phyloP scores from a whole-genome alignment of 2,113 vertebrate species.

The Sisor rabdophorus region DNA sequence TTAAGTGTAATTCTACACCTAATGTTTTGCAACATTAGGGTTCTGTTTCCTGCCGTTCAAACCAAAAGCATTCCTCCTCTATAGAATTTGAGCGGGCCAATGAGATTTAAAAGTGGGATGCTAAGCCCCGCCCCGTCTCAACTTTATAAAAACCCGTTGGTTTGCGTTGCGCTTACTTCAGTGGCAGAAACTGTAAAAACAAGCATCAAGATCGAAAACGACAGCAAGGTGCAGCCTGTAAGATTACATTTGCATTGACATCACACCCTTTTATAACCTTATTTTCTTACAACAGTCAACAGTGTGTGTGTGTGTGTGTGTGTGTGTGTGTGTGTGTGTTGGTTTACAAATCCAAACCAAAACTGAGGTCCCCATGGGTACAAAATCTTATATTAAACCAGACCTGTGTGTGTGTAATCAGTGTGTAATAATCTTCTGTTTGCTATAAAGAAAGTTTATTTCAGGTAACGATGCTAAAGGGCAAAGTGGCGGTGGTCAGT shows the following conservation, averaged over 20 bases:
- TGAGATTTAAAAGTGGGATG: not conserved
- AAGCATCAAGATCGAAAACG: not conserved
- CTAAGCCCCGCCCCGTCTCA: not conserved
- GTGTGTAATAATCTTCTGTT: not conserved
- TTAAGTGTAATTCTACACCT: not conserved
- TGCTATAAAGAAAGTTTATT: not conserved
- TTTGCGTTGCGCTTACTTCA: not conserved
- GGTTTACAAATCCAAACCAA: no score
- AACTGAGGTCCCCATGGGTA: no score
- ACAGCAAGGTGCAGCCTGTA: not conserved
- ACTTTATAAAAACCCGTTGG: not conserved
- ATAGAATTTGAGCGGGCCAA: not conserved
- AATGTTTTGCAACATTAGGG: not conserved
- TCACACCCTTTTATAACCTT: not conserved
- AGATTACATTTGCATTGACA: not conserved
- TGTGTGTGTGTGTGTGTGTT: no score
- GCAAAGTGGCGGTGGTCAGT: constrained; percentile 50
- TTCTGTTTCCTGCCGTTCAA: not conserved
- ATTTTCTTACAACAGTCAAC: not conserved
- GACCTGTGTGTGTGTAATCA: no score
- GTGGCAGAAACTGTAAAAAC: not conserved
- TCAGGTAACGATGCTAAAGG: constrained; percentile 38
- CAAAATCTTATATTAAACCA: no score
- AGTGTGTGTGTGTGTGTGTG: no score
- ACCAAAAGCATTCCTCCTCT: not conserved